Percentiles rank a stretch among this genome's conserved stretches.
Conservation (phyloP, 2,888 invertebrate genomes). For the Tachystola acroxantha region DNA sequence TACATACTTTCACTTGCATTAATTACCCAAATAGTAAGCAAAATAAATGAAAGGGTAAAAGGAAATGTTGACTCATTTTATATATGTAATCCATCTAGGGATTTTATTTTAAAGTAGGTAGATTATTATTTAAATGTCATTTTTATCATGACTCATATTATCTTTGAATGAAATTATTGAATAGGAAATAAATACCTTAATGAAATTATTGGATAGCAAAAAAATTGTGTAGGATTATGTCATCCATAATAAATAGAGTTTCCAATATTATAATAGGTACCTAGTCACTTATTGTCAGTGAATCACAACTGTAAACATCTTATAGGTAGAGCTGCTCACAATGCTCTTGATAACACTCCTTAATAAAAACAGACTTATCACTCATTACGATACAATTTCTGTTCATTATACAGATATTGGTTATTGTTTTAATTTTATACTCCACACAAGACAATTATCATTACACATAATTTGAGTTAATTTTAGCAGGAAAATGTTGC, state of each 20-base stretch:
- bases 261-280: slow-evolving; percentile 24
- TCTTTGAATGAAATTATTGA: no score
- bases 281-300: slow-evolving; percentile 20
- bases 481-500: neutral
- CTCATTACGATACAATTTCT: slow-evolving; percentile 18
- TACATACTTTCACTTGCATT: slow-evolving; percentile 7
- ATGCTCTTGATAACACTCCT: slow-evolving; percentile 46
- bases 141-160: no score
- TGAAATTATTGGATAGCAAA: neutral
- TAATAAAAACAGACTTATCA: slow-evolving; percentile 46
- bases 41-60: no score
- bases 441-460: neutral
- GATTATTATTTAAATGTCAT: no score
- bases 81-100: slow-evolving; percentile 2
- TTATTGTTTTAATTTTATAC: slow-evolving; percentile 5
- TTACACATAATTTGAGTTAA: neutral
- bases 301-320: slow-evolving; percentile 48
- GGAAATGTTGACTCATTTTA: slow-evolving; percentile 4
- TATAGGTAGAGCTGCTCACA: slow-evolving; percentile 36
- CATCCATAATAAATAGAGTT: slow-evolving; percentile 13
- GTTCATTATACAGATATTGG: slow-evolving; percentile 7
- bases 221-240: slow-evolving; percentile 12
- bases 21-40: slow-evolving; percentile 3
- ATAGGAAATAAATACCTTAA: neutral
- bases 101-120: no score